A percentile compares a stretch with the other conserved stretches of the same genome.
These are phyloP conservation scores for Nomada fucata DNA, from an alignment of 2,888 invertebrate species.

Conservation along the genomic window DNA sequence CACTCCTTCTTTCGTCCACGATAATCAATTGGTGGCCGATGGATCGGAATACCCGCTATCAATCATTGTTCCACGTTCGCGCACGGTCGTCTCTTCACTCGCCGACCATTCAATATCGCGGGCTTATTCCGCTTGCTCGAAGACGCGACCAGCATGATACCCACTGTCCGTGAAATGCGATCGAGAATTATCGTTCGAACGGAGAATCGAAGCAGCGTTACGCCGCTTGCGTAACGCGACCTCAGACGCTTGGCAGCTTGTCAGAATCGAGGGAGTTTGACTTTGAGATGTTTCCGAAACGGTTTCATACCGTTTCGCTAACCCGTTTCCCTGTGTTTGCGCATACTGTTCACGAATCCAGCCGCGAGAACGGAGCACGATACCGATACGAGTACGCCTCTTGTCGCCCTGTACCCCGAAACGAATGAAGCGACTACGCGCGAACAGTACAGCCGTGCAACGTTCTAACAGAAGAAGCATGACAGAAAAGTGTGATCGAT, in stretches of 20 bases:
- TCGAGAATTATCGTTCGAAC: conserved; percentile 36
- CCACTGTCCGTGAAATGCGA: not conserved
- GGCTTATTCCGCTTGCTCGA: not conserved
- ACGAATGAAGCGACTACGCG: not conserved
- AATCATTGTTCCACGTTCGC: not conserved
- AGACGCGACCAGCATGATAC: conserved; percentile 2
- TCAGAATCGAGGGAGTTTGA: conserved; percentile 55
- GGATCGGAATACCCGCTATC: not conserved
- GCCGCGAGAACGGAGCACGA: not conserved
- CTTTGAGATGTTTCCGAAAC: conserved; percentile 49
- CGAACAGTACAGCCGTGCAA: not conserved
- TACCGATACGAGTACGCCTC: not conserved
- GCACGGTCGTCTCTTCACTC: not conserved
- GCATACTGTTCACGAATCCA: conserved; percentile 3
- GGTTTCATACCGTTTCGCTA: conserved; percentile 2
- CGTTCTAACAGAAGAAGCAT: not conserved
- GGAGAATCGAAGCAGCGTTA: conserved; percentile 31
- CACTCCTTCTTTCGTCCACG: not conserved
- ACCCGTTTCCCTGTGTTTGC: conserved; percentile 11
- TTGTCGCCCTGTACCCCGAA: no score
- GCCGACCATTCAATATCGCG: not conserved
- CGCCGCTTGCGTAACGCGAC: conserved; percentile 63
- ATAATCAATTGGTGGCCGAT: not conserved
- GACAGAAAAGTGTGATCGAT: not conserved
- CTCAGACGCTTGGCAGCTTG: conserved; percentile 64